These are phyloP conservation scores for Smutsia gigantea DNA, from an alignment of 2,797 vertebrate species.

Conservation along the genomic window DNA sequence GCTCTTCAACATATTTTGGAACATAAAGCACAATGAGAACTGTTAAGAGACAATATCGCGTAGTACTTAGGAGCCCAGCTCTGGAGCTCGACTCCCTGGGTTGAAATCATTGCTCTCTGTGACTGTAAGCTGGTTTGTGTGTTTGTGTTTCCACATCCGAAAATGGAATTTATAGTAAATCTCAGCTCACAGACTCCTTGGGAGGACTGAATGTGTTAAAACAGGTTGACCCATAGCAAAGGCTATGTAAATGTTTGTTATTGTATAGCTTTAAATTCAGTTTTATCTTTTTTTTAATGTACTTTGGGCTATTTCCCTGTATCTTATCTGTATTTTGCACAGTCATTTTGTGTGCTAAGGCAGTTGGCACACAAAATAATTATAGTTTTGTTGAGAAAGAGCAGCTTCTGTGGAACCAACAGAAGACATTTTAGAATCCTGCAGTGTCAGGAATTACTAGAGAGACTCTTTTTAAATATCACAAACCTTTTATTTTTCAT, in stretches of 20 bases:
- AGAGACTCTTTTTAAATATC: not conserved
- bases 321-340: not conserved
- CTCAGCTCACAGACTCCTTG: not conserved
- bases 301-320: not conserved
- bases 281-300: not conserved
- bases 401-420: not conserved
- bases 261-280: constrained; percentile 38
- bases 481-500: not conserved
- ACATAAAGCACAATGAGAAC: not conserved
- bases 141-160: not conserved
- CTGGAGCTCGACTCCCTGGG: not conserved
- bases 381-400: constrained; percentile 34
- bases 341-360: not conserved
- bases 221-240: not conserved
- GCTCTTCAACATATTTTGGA: not conserved
- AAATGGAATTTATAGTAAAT: not conserved
- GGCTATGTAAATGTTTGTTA: not conserved
- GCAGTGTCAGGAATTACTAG: not conserved
- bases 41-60: not conserved
- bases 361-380: not conserved
- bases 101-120: not conserved
- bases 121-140: not conserved
- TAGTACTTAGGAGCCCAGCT: not conserved
- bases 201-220: not conserved
- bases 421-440: constrained; percentile 15